Percentiles rank a stretch among this genome's conserved stretches.
phyloP scores from a whole-genome alignment of 1,140 invertebrate species.

The Trichogramma pretiosum region DNA sequence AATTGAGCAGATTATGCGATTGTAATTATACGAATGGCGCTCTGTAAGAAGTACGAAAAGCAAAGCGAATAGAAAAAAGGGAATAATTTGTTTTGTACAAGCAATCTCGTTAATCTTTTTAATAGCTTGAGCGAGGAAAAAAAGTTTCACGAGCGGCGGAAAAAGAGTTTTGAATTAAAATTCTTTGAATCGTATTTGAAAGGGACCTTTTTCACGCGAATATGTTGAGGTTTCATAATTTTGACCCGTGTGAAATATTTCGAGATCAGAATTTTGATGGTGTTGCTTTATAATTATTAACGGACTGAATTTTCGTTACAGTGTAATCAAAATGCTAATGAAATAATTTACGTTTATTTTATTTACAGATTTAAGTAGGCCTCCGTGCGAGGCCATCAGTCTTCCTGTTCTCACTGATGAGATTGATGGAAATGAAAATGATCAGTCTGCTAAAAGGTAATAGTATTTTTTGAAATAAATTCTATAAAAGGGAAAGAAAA shows the following conservation, averaged over 20 bases:
- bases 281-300: too few species aligned
- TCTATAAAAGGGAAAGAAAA: too few species aligned
- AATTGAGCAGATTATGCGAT: slow-evolving; percentile 7
- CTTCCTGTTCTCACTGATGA: slow-evolving; percentile 26
- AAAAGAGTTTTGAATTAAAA: slow-evolving; percentile 7
- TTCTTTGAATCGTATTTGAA: too few species aligned
- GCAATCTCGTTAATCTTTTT: slow-evolving; percentile 7
- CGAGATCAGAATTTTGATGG: too few species aligned
- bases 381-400: slow-evolving; percentile 31
- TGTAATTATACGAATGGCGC: slow-evolving; percentile 10
- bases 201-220: too few species aligned
- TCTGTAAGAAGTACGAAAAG: too few species aligned
- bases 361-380: slow-evolving; percentile 31
- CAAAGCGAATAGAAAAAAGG: too few species aligned
- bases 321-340: too few species aligned
- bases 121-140: slow-evolving; percentile 6
- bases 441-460: slow-evolving; percentile 19
- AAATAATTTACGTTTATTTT: not conserved
- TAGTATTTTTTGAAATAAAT: slow-evolving; percentile 9
- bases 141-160: not conserved
- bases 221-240: too few species aligned
- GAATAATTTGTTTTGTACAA: slow-evolving; percentile 5
- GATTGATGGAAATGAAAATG: slow-evolving; percentile 22
- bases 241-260: too few species aligned
- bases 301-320: too few species aligned